Evolutionary conservation across 2,113 vertebrate species (phyloP), one percentile per base, ranked within the genome.

Genomic region (Zapornia atra): DNA sequence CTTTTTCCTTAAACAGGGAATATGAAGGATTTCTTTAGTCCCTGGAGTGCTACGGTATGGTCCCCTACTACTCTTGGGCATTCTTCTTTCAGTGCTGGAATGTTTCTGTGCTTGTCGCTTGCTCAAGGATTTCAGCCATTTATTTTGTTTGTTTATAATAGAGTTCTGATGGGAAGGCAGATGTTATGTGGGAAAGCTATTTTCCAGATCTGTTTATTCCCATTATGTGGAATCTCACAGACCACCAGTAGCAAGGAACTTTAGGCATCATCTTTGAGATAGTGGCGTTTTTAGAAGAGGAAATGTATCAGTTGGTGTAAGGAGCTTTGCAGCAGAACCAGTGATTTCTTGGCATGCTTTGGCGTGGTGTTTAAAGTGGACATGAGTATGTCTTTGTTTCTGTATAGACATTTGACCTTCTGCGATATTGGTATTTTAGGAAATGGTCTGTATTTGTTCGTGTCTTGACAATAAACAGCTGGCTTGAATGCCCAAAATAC

Each of bases 71-170:
- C 79, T 82, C 93, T 82, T 73, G 60, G 24, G 53, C 15, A 0
- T 93, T 88, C 72, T 94, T 82, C 90, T 92, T 97, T 71, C 93
- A 71, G 79, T 79, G 4, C 31, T 96, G 97, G 95, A 97, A 97
- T 97, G 95, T 86, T 96, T 73, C 90, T 88, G 71, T 59, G 75
- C 88, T 80, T 48, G 91, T 92, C 2, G 2, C 92, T 92, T 51
- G 51, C 93, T 94, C 36, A 54, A 97, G 86, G 88, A 88, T 96
- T 96, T 90, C 94, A 96, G 75, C 91, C 88, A 83, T 96, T 93
- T 96, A 86, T 87, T 92, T 72, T 96, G 75, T 97, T 97, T 97
- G 96, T 97, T 97, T 97, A 96, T 94, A 75, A 31, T 81, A 86
- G 86, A 83, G 40, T 42, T 88, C 95, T 97, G 91, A 53, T 94